Base-by-base conservation (phyloP, 2,888 invertebrate species). In the Gari tellinella region DNA sequence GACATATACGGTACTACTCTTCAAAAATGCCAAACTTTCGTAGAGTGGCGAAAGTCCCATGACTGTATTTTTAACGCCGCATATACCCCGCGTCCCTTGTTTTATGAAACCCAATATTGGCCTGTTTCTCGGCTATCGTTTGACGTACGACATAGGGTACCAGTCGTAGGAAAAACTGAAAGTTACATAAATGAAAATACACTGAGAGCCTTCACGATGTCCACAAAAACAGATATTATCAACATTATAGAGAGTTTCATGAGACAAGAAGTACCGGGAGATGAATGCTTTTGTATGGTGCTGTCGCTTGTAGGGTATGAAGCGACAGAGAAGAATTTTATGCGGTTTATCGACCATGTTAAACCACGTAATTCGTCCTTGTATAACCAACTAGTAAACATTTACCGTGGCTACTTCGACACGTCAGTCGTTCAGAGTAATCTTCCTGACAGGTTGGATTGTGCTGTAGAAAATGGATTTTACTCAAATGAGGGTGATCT, bases 231-330 rank as follows among this genome's bases (percentile, higher is more conserved):
- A 10, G 58, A 62, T 38, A 55, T 63, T 12, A 45, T 41, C 3
- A 23, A 45, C 5, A 70, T 80, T 63, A 49, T 80, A 3, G 17
- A 21, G 1, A 58, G 56, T 17, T 81, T 57, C 58, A 48, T 15
- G 25, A 31, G 38, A 38, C 72, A 75, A 14, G 41, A 43, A 8
- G 53, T 53, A 8, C 48, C 37, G 21, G 81, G 74, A 17, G 84
- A 83, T n/a, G 84, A 84, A 63, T 84, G 81, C 60, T 84, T 84
- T 58, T 82, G 81, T 51, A 40, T 84, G 67, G 60, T 81, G 23
- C 41, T 84, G 5, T 84, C 84, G 10, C 25, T 83, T 10, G 57
- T 68, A 48, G 84, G 84, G 7, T 75, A 76, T 43, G 76, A 81
- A 23, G 53, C 60, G 17, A 63, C 73, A 4, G 64, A 72, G 51